phyloP scores from a whole-genome alignment of 2,888 invertebrate species.

The Scrobipalpa costella region DNA sequence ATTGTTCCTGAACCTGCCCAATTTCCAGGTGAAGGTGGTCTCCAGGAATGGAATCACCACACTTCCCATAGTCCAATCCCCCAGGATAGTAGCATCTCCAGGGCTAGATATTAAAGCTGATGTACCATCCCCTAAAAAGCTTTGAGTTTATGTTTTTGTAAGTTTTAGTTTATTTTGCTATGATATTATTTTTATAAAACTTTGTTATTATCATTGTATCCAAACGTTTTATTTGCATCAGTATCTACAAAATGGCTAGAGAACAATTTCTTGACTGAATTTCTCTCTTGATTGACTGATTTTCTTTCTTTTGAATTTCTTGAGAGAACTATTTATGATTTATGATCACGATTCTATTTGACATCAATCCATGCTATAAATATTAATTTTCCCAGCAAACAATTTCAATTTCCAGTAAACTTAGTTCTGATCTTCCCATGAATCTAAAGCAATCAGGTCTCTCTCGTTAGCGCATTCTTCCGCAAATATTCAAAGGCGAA shows the following conservation, averaged over 20 bases:
- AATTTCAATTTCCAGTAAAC: background rate
- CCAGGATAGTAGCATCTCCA: background rate
- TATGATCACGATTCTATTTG: background rate
- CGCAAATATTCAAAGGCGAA: background rate
- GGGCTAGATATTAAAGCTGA: background rate
- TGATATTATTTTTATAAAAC: background rate
- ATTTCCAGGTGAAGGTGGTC: slow-evolving; percentile 92
- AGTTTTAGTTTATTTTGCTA: background rate
- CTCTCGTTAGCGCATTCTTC: slow-evolving; percentile 6
- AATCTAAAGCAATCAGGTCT: background rate
- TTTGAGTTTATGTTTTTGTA: background rate
- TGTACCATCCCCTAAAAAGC: background rate
- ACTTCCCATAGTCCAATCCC: slow-evolving; percentile 82
- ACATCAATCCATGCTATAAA: background rate
- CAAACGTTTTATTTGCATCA: too few relatives aligned
- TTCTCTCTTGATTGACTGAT: too few relatives aligned
- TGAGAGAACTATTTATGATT: too few relatives aligned
- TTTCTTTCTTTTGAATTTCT: too few relatives aligned
- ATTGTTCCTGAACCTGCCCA: slow-evolving; percentile 92
- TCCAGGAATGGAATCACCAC: slow-evolving; percentile 90
- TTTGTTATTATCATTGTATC: too few relatives aligned
- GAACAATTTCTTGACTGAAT: too few relatives aligned
- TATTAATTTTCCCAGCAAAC: background rate
- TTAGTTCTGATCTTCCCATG: background rate
- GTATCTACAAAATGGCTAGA: too few relatives aligned